phyloP scores from a whole-genome alignment of 2,888 invertebrate species.

The Plagodis dolabraria region DNA sequence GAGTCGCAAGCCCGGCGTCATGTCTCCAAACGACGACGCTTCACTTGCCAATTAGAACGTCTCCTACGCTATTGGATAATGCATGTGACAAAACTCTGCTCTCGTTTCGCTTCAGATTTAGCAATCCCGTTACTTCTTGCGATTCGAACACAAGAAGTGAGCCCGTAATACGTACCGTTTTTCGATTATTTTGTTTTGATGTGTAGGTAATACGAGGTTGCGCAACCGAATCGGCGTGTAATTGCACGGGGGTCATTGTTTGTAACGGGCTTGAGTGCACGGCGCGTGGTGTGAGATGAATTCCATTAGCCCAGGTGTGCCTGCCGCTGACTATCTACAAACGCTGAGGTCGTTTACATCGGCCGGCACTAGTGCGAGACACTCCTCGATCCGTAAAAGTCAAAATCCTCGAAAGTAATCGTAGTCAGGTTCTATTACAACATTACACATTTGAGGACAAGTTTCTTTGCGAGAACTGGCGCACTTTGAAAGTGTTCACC shows the following conservation, averaged over 20 bases:
- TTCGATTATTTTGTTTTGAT: constrained; percentile 56
- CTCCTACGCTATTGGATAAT: constrained; percentile 46
- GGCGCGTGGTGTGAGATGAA: constrained; percentile 71
- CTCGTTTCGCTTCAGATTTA: constrained; percentile 46
- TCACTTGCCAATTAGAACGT: constrained; percentile 55
- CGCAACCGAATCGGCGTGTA: constrained; percentile 62
- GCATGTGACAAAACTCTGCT: constrained; percentile 46
- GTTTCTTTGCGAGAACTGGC: constrained; percentile 30
- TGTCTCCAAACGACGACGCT: constrained; percentile 37
- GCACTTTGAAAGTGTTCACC: constrained; percentile 58
- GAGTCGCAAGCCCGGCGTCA: constrained; percentile 38
- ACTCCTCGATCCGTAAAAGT: constrained; percentile 31
- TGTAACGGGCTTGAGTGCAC: constrained; percentile 68
- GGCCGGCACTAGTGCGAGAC: constrained; percentile 40
- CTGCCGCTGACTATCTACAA: constrained; percentile 37
- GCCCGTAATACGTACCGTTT: constrained; percentile 46
- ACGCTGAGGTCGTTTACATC: constrained; percentile 59
- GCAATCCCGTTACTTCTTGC: constrained; percentile 48
- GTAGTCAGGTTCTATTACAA: constrained; percentile 25
- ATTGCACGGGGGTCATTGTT: constrained; percentile 70
- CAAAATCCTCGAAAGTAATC: constrained; percentile 29
- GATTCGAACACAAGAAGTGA: constrained; percentile 35
- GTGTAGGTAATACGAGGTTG: constrained; percentile 52
- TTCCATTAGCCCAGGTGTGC: constrained; percentile 65
- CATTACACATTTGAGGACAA: constrained; percentile 21